Evolutionary conservation across 2,113 vertebrate genomes (phyloP), one percentile per base, ranked within the genome.

Genomic region (Columba livia): DNA sequence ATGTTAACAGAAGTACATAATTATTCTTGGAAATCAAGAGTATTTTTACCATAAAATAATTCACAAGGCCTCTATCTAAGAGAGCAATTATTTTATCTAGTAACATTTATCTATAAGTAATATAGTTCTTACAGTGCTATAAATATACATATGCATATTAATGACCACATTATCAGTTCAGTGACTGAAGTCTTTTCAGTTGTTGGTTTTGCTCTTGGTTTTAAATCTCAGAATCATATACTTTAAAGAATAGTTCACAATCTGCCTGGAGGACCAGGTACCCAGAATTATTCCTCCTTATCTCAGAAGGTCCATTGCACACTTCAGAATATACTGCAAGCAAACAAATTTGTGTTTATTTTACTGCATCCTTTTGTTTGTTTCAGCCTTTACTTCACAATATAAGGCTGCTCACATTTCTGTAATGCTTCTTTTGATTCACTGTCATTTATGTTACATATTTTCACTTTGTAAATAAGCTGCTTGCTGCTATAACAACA

Each of bases 381-480:
- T 36, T 82, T 91, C 71, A 36, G n/a, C 36, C 66, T 81, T 70
- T 56, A 56, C 51, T 70, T 53, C 5, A 6, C 34, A 83, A 12
- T 85, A 80, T 62, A 42, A 74, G 48, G 54, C 19, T 60, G 32
- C 24, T 93, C 75, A 51, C 32, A 60, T 60, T 93, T 90, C 67
- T 78, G 34, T 60, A 85, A 84, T 28, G 14, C 38, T 82, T 72
- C 62, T 89, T 89, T 87, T 82, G 56, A 88, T 75, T 93, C 67
- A 62, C 58, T 93, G 71, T 83, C 89, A 91, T 88, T 93, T 90
- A 70, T 5, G 7, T 64, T 84, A 78, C n/a, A 8, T 53, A 80
- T 88, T 93, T 91, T 93, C 57, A 9, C 72, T 92, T 71, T 86
- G 82, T 64, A 88, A 92, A 93, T 93, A 88, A 79, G 34, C 53